A percentile compares a stretch with the other conserved stretches of the same genome.
Evolutionary conservation across 2,113 vertebrate species (phyloP).

Genomic region (Centropristis striata): DNA sequence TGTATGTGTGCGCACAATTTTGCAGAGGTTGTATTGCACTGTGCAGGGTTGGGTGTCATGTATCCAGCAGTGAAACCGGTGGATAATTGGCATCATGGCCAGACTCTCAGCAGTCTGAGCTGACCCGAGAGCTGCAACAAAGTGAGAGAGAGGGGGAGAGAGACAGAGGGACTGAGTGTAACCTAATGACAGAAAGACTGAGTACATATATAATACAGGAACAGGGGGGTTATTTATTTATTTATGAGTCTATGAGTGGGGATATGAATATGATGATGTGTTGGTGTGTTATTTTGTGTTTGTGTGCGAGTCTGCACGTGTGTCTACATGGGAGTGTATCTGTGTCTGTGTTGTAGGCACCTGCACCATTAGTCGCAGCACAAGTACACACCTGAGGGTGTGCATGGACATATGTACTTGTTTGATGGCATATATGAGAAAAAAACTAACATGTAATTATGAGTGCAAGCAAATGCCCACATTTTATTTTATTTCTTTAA

Average conservation of each 20-base stretch:
- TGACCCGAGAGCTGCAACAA: slow-evolving; percentile 71
- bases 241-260: slow-evolving; percentile 58
- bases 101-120: slow-evolving; percentile 66
- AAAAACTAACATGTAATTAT: not conserved
- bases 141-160: slow-evolving; percentile 57
- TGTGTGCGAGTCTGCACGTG: not conserved
- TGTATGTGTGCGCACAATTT: slow-evolving; percentile 17
- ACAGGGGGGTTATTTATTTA: slow-evolving; percentile 64
- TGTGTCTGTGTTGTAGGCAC: slow-evolving; percentile 7
- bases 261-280: slow-evolving; percentile 70
- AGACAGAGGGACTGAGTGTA: slow-evolving; percentile 48
- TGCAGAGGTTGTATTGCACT: slow-evolving; percentile 38
- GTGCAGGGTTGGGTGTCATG: slow-evolving; percentile 62
- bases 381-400: not conserved
- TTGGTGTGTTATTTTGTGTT: slow-evolving; percentile 12
- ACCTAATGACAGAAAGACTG: slow-evolving; percentile 62
- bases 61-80: slow-evolving; percentile 64
- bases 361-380: slow-evolving; percentile 41
- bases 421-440: slow-evolving; percentile 14
- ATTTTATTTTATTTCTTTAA: not conserved
- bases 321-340: slow-evolving; percentile 29
- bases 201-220: slow-evolving; percentile 69
- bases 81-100: slow-evolving; percentile 80
- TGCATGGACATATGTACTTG: slow-evolving; percentile 1
- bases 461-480: not conserved